phyloP scores from a whole-genome alignment of 2,888 invertebrate species.

The Allolobophora icterica region DNA sequence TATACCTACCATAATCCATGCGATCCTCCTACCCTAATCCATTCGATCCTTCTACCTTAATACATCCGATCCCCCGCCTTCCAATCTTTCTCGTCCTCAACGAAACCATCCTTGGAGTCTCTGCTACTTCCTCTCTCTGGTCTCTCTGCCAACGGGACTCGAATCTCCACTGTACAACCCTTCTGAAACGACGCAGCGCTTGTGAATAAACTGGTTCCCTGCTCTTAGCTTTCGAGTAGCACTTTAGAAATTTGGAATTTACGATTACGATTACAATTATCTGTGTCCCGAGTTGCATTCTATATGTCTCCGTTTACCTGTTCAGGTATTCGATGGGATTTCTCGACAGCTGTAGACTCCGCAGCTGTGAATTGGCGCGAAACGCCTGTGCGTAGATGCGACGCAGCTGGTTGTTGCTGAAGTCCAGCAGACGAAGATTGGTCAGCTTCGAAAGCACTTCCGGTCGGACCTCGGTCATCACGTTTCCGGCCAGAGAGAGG shows the following conservation, averaged over 20 bases:
- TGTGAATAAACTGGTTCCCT: background rate
- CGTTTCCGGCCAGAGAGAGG: conserved; percentile 48
- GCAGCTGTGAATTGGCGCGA: conserved; percentile 31
- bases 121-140: no score
- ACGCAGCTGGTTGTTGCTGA: conserved; percentile 47
- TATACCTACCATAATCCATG: no score
- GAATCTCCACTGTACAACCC: background rate
- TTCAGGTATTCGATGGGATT: conserved; percentile 42
- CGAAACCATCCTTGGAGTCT: no score
- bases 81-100: no score
- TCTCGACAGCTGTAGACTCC: conserved; percentile 41
- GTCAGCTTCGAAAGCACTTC: conserved; percentile 44
- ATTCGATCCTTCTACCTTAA: no score
- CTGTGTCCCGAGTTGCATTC: no score
- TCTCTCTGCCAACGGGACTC: background rate
- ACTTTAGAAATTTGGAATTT: no score
- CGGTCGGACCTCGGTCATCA: conserved; percentile 42
- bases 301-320: background rate
- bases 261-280: no score
- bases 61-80: no score
- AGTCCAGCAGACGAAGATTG: conserved; percentile 42
- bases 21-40: no score
- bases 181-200: background rate
- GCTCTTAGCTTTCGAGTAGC: no score
- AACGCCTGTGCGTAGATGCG: conserved; percentile 41